Evolutionary conservation across 2,888 invertebrate species (phyloP).

Genomic region (Trilocha varians): DNA sequence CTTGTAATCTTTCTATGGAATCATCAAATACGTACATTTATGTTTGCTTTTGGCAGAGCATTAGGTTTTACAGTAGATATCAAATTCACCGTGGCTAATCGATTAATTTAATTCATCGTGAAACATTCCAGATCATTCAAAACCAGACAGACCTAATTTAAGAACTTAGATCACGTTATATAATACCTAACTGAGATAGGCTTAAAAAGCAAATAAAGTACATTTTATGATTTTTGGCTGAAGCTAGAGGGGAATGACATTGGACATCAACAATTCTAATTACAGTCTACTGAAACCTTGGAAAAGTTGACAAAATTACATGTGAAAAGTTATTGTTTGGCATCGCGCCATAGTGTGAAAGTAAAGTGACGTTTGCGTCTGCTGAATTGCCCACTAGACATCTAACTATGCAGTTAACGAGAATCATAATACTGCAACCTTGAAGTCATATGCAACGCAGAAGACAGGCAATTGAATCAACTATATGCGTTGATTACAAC

Average conservation of each 20-base stretch:
- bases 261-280: conserved; percentile 23
- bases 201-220: conserved; percentile 4
- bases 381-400: conserved; percentile 12
- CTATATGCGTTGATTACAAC: too few species aligned
- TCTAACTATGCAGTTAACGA: conserved; percentile 8
- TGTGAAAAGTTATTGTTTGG: conserved; percentile 48
- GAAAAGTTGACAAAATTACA: conserved; percentile 53
- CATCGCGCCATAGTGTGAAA: conserved; percentile 36
- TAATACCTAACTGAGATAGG: too few species aligned
- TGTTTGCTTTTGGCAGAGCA: too few species aligned
- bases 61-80: too few species aligned
- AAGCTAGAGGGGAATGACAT: conserved; percentile 43
- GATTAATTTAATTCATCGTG: conserved; percentile 25
- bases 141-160: conserved; percentile 14
- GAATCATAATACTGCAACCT: conserved; percentile 11
- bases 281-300: conserved; percentile 46
- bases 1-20: too few species aligned
- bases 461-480: too few species aligned
- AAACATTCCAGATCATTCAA: conserved; percentile 26
- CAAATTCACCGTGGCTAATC: not conserved
- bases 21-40: too few species aligned
- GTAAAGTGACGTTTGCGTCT: conserved; percentile 4
- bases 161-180: conserved; percentile 17
- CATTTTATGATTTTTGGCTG: conserved; percentile 14
- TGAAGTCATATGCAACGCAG: conserved; percentile 10